Percentiles rank a stretch among this genome's conserved stretches.
These are phyloP conservation scores for Heptranchias perlo DNA, from an alignment of 2,113 vertebrate species.

Conservation along the genomic window DNA sequence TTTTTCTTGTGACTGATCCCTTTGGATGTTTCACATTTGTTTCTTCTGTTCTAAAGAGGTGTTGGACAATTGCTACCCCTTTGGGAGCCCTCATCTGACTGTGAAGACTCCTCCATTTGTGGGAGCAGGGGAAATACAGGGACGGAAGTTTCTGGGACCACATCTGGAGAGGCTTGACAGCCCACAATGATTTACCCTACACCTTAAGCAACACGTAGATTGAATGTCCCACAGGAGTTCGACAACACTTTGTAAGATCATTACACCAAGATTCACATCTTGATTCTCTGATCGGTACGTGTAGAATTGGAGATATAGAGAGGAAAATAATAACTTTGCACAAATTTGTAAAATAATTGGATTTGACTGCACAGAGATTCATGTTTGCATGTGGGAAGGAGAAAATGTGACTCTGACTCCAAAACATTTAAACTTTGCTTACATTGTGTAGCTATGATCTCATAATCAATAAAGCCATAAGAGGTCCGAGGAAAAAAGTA, in stretches of 20 bases:
- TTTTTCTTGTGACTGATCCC: constrained; percentile 11
- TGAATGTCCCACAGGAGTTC: constrained; percentile 5
- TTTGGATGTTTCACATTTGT: constrained; percentile 1
- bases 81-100: not conserved
- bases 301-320: not conserved
- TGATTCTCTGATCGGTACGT: not conserved
- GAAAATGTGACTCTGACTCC: not conserved
- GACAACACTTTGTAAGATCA: constrained; percentile 1
- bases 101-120: constrained; percentile 5
- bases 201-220: not conserved
- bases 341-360: not conserved
- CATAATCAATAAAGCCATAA: not conserved
- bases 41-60: not conserved
- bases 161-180: not conserved
- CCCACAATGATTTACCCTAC: not conserved
- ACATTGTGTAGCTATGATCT: not conserved
- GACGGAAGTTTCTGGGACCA: not conserved
- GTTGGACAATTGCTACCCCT: not conserved
- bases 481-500: not conserved
- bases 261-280: not conserved
- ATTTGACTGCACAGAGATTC: not conserved
- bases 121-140: not conserved
- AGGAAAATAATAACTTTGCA: not conserved
- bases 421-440: not conserved
- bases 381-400: not conserved